A percentile compares a stretch with the other conserved stretches of the same genome.
Conservation (phyloP, 1,140 invertebrate species). For the Pygmarrhopalites habei region DNA sequence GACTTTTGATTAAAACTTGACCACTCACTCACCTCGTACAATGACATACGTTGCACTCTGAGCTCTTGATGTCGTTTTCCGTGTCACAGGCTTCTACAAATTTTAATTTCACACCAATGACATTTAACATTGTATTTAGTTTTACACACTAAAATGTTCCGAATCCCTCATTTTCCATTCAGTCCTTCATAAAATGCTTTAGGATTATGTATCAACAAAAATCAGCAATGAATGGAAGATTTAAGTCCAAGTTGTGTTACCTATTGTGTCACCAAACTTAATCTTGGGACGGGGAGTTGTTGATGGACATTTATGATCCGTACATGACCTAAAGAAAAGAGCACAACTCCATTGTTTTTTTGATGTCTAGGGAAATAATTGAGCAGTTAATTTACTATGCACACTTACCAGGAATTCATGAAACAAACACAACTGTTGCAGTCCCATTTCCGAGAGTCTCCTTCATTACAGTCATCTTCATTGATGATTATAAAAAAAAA, state of each 20-base stretch:
- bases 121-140: not conserved
- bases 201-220: not conserved
- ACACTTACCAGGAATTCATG: slow-evolving; percentile 18
- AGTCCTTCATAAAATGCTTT: not conserved
- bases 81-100: slow-evolving; percentile 31
- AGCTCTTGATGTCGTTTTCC: slow-evolving; percentile 34
- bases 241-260: not conserved
- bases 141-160: not conserved
- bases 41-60: slow-evolving; percentile 33
- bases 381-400: not conserved
- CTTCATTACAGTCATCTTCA: slow-evolving; percentile 33
- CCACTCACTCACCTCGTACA: slow-evolving; percentile 17
- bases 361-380: not conserved
- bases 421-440: slow-evolving; percentile 32
- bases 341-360: not conserved
- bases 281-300: slow-evolving; percentile 8
- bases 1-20: not conserved
- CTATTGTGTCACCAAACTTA: slow-evolving; percentile 11
- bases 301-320: slow-evolving; percentile 28
- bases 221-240: not conserved
- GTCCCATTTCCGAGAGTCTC: slow-evolving; percentile 18
- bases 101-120: not conserved
- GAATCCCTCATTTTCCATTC: not conserved
- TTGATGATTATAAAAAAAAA: no score
- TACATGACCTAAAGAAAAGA: slow-evolving; percentile 26